phyloP scores from a whole-genome alignment of 2,797 vertebrate species.

The Onychomys arenicola region DNA sequence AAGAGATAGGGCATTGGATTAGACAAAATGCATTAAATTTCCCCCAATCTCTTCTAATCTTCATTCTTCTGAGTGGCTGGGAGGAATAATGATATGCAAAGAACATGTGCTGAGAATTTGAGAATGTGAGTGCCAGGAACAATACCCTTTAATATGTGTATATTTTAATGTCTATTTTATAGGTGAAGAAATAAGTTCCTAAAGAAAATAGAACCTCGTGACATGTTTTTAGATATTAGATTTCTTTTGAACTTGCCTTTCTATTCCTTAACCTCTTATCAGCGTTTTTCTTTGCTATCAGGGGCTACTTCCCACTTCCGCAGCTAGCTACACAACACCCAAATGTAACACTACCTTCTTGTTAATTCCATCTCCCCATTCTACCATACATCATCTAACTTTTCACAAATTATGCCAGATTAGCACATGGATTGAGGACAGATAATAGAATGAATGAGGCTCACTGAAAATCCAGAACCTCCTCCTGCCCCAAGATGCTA shows the following conservation, averaged over 20 bases:
- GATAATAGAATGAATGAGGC: neutral
- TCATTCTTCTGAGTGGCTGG: neutral
- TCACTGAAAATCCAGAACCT: neutral
- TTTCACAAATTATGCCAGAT: neutral
- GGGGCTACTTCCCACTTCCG: neutral
- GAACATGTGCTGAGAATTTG: constrained; percentile 23
- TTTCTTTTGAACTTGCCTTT: constrained; percentile 11
- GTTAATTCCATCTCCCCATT: neutral
- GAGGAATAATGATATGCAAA: neutral
- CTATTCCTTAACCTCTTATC: neutral
- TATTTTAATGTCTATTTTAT: constrained; percentile 45
- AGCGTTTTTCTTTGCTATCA: neutral
- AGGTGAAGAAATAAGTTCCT: constrained; percentile 7
- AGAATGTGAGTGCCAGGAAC: constrained; percentile 14
- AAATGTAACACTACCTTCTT: constrained; percentile 7
- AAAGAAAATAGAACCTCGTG: constrained; percentile 13
- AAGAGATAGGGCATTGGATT: neutral
- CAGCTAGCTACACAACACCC: neutral
- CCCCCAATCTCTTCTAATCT: neutral
- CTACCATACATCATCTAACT: constrained; percentile 5
- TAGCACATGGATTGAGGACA: neutral
- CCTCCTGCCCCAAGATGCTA: neutral
- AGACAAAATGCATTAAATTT: constrained; percentile 15
- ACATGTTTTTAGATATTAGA: neutral
- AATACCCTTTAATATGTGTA: neutral